These are phyloP conservation scores for Deilephila elpenor DNA, from an alignment of 2,888 invertebrate species.

Conservation along the genomic window DNA sequence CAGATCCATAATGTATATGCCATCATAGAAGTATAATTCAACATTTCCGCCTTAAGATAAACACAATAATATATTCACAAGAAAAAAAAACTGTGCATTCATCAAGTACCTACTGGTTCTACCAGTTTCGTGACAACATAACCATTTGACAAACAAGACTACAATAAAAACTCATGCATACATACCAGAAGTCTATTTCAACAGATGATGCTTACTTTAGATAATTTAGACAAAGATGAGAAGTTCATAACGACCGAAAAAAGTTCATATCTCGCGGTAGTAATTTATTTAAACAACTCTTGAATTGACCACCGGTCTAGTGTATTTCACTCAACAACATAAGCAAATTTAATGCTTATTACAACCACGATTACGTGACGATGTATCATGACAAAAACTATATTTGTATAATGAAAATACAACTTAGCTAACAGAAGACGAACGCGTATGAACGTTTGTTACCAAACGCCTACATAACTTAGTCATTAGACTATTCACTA, in stretches of 20 bases:
- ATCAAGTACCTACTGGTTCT: not conserved
- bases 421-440: not conserved
- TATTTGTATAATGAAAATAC: not conserved
- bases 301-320: not conserved
- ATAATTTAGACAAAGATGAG: not conserved
- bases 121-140: not conserved
- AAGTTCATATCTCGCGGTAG: not conserved
- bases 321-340: not conserved
- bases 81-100: not conserved
- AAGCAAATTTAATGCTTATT: conserved; percentile 2
- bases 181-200: not conserved
- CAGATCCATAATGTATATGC: not conserved
- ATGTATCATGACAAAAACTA: conserved; percentile 7
- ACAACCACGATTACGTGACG: conserved; percentile 11
- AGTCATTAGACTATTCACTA: conserved; percentile 26
- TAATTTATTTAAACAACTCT: not conserved
- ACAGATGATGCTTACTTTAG: not conserved
- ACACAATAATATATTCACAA: not conserved
- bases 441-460: not conserved
- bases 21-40: not conserved
- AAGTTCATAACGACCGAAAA: not conserved
- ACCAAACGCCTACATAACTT: conserved; percentile 16
- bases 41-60: not conserved
- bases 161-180: not conserved
- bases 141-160: not conserved